Evolutionary conservation across 2,888 invertebrate genomes (phyloP).

Genomic region (Nomada ruficornis): DNA sequence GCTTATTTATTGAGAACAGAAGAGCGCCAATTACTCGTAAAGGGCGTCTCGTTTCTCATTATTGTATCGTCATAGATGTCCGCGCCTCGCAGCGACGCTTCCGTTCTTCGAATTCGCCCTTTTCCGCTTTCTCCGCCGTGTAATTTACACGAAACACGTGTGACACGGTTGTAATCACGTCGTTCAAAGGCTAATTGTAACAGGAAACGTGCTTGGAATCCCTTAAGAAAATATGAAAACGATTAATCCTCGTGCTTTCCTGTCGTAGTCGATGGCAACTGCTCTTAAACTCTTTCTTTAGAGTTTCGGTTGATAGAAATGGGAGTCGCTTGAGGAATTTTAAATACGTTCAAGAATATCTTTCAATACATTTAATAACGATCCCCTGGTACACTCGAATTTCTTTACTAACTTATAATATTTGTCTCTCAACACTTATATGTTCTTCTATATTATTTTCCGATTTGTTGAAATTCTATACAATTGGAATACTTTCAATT

Average conservation of each 20-base stretch:
- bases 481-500: too few relatives aligned
- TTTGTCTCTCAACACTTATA: too few relatives aligned
- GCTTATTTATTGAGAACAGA: constrained; percentile 78
- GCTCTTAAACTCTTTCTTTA: neutral
- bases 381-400: too few relatives aligned
- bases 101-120: constrained; percentile 61
- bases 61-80: constrained; percentile 67
- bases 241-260: constrained; percentile 30
- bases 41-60: constrained; percentile 73
- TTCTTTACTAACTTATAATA: too few relatives aligned
- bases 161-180: constrained; percentile 50
- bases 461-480: too few relatives aligned
- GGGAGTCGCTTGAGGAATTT: neutral
- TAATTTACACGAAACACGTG: constrained; percentile 74
- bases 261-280: neutral
- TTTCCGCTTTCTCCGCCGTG: neutral
- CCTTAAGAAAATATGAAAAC: constrained; percentile 44
- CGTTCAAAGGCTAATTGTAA: constrained; percentile 38
- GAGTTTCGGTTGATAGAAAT: neutral
- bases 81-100: constrained; percentile 59
- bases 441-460: too few relatives aligned
- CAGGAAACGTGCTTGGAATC: constrained; percentile 29
- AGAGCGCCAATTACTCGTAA: constrained; percentile 48
- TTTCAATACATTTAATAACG: neutral
- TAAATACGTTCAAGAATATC: neutral